Evolutionary conservation across 2,113 vertebrate species (phyloP).

Genomic region (Speoplatyrhinus poulsoni): DNA sequence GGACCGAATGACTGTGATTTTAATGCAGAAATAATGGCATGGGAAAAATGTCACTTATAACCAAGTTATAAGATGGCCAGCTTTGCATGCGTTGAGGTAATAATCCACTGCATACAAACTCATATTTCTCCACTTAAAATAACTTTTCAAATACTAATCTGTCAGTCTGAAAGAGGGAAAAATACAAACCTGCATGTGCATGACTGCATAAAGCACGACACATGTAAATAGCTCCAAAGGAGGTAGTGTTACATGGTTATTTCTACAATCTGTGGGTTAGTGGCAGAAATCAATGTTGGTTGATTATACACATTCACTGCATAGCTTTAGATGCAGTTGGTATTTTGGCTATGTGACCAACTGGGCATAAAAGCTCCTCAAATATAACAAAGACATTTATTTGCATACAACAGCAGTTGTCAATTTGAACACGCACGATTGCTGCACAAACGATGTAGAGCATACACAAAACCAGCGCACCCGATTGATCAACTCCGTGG

Average conservation of each 20-base stretch:
- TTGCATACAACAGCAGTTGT: not conserved
- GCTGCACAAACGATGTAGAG: too few relatives aligned
- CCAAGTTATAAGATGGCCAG: too few relatives aligned
- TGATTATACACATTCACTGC: constrained; percentile 4
- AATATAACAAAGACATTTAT: constrained; percentile 20
- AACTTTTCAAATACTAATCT: not conserved
- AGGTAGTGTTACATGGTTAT: constrained; percentile 1
- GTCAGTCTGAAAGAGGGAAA: constrained; percentile 1
- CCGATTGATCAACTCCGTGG: constrained; percentile 14
- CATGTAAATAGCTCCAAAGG: not conserved
- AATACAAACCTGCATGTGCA: not conserved
- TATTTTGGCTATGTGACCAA: constrained; percentile 45
- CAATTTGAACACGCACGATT: too few relatives aligned
- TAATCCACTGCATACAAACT: not conserved
- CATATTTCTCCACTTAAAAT: constrained; percentile 11
- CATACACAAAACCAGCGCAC: constrained; percentile 2
- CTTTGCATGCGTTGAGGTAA: too few relatives aligned
- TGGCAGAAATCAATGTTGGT: constrained; percentile 15
- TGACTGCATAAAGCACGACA: not conserved
- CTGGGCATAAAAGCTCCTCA: constrained; percentile 10
- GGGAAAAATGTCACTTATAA: constrained; percentile 1
- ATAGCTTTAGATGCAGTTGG: constrained; percentile 15
- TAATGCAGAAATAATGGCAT: not conserved
- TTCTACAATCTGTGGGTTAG: constrained; percentile 1
- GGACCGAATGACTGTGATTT: not conserved